Percentiles rank a stretch among this genome's conserved stretches.
Conservation (phyloP, 2,113 vertebrate species). For the Sinocyclocheilus grahami region DNA sequence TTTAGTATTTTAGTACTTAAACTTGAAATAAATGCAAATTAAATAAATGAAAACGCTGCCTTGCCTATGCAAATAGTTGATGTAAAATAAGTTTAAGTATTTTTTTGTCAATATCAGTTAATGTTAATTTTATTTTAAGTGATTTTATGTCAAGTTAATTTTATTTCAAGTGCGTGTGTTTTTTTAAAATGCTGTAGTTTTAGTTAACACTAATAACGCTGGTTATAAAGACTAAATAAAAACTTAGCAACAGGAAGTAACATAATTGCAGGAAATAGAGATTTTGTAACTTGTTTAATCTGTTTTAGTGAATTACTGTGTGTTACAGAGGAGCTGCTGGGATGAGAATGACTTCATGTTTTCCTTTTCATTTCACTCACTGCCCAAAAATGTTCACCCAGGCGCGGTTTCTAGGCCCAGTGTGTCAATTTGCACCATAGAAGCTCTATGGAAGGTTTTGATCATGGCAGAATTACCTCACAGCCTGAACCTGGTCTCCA, state of each 20-base stretch:
- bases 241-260: not conserved
- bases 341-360: not conserved
- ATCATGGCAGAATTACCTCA: constrained; percentile 13
- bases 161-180: no score
- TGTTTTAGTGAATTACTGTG: not conserved
- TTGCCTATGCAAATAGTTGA: no score
- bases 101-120: no score
- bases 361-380: not conserved
- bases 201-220: no score
- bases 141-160: no score
- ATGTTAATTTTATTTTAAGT: no score
- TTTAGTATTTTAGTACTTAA: no score
- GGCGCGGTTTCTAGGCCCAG: not conserved
- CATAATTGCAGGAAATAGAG: not conserved
- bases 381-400: not conserved
- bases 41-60: no score
- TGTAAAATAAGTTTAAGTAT: no score
- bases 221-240: no score
- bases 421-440: not conserved
- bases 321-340: not conserved
- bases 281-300: not conserved
- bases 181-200: no score
- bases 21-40: not conserved
- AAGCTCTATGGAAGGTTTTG: constrained; percentile 4
- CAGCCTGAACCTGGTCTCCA: constrained; percentile 44